A percentile compares a stretch with the other conserved stretches of the same genome.
Evolutionary conservation across 1,140 invertebrate species (phyloP).

Genomic region (Lordiphosa collinella): DNA sequence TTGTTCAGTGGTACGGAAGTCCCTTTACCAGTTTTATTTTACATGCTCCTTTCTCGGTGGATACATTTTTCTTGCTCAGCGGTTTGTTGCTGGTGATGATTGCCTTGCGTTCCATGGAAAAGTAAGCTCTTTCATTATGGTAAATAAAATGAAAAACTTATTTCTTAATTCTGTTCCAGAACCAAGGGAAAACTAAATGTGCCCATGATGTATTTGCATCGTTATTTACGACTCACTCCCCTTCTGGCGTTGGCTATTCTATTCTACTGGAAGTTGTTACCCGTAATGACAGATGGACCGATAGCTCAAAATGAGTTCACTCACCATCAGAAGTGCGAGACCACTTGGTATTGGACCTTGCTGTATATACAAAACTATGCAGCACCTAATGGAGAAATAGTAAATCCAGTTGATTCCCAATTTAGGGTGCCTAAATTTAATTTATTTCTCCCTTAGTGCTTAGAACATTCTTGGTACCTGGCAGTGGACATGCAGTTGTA

Average conservation of each 20-base stretch:
- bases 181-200: slow-evolving; percentile 47
- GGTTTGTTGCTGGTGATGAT: slow-evolving; percentile 44
- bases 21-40: slow-evolving; percentile 31
- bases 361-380: slow-evolving; percentile 58
- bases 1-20: slow-evolving; percentile 23
- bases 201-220: slow-evolving; percentile 60
- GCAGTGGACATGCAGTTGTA: slow-evolving; percentile 92
- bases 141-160: fast-evolving
- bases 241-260: slow-evolving; percentile 38
- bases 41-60: slow-evolving; percentile 44
- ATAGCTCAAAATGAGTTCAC: neutral
- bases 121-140: slow-evolving; percentile 39
- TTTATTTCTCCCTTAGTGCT: slow-evolving; percentile 84
- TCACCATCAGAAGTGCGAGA: slow-evolving; percentile 34
- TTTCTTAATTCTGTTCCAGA: slow-evolving; percentile 1
- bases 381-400: neutral
- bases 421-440: too few relatives aligned
- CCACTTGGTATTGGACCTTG: slow-evolving; percentile 38
- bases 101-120: slow-evolving; percentile 37
- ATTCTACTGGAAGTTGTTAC: slow-evolving; percentile 22
- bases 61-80: slow-evolving; percentile 58
- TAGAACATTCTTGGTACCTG: slow-evolving; percentile 93
- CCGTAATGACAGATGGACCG: slow-evolving; percentile 30
- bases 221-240: slow-evolving; percentile 52
- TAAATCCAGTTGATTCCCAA: neutral